Evolutionary conservation across 1,140 invertebrate genomes (phyloP).

Genomic region (Yoshiicerus persimilis): DNA sequence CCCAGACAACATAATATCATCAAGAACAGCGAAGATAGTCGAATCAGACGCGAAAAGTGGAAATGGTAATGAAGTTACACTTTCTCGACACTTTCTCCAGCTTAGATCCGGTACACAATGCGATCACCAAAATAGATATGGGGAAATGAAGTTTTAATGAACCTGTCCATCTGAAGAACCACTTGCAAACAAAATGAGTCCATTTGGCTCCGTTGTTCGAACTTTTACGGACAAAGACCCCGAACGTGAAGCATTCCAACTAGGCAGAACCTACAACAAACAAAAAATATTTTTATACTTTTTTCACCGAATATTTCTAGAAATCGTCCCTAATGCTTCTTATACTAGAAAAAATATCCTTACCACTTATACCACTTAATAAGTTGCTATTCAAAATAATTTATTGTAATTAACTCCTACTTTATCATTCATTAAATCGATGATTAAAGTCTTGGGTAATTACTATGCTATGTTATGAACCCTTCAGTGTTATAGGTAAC

Average conservation of each 20-base stretch:
- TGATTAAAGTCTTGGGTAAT: no score
- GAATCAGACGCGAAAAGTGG: neutral
- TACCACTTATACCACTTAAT: no score
- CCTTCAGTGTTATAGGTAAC: no score
- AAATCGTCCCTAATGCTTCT: no score
- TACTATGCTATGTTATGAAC: no score
- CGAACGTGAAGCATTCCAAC: slow-evolving; percentile 81
- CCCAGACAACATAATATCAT: neutral
- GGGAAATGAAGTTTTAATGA: slow-evolving; percentile 40
- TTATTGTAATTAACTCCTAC: no score
- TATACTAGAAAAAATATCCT: no score
- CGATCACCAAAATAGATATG: neutral
- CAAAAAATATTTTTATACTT: neutral
- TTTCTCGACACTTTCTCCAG: neutral
- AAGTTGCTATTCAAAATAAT: no score
- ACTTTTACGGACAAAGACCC: slow-evolving; percentile 91
- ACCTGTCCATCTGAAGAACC: slow-evolving; percentile 59
- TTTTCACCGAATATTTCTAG: neutral
- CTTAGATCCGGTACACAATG: neutral
- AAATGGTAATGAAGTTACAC: neutral
- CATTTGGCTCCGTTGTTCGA: slow-evolving; percentile 90
- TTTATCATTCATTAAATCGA: no score
- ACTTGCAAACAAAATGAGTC: slow-evolving; percentile 88
- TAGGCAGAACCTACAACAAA: slow-evolving; percentile 70
- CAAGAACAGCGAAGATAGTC: neutral